Evolutionary conservation across 2,888 invertebrate species (phyloP).

Genomic region (Clostera curtula): DNA sequence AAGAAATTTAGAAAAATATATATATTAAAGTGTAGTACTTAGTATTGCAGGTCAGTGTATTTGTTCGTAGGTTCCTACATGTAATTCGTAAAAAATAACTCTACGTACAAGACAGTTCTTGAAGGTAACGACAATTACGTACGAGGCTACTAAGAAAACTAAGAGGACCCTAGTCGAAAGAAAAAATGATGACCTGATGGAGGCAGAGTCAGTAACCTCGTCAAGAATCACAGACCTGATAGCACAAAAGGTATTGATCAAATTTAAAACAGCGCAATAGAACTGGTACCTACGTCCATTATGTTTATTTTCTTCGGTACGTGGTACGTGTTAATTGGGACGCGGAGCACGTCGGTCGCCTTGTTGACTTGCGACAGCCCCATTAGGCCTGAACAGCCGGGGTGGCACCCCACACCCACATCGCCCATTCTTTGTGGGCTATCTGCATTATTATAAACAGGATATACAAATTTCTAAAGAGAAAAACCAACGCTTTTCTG

Average conservation of each 20-base stretch:
- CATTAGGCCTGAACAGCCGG: constrained; percentile 40
- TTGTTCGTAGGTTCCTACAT: too few relatives aligned
- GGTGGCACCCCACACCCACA: constrained; percentile 22
- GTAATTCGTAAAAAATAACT: too few relatives aligned
- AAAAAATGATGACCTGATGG: too few relatives aligned
- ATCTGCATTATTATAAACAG: constrained; percentile 36
- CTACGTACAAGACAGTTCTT: too few relatives aligned
- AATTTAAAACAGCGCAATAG: constrained; percentile 8
- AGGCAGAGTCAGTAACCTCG: background rate
- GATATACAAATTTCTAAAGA: constrained; percentile 16
- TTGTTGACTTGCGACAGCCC: constrained; percentile 59
- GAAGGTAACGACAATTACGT: too few relatives aligned
- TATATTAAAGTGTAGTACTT: too few relatives aligned
- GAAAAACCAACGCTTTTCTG: too few relatives aligned
- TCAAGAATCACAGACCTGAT: background rate
- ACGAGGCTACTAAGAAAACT: too few relatives aligned
- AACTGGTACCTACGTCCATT: constrained; percentile 35
- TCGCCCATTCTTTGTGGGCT: constrained; percentile 35
- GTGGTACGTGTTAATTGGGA: constrained; percentile 50
- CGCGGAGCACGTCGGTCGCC: constrained; percentile 47
- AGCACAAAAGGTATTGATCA: constrained; percentile 1
- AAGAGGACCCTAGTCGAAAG: too few relatives aligned
- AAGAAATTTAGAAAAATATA: too few relatives aligned
- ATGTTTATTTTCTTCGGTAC: constrained; percentile 46
- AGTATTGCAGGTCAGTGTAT: too few relatives aligned